These are phyloP conservation scores for Ophiothrix spiculata DNA, from an alignment of 35 echinoderm and acorn worm genomes.

Conservation along the genomic window DNA sequence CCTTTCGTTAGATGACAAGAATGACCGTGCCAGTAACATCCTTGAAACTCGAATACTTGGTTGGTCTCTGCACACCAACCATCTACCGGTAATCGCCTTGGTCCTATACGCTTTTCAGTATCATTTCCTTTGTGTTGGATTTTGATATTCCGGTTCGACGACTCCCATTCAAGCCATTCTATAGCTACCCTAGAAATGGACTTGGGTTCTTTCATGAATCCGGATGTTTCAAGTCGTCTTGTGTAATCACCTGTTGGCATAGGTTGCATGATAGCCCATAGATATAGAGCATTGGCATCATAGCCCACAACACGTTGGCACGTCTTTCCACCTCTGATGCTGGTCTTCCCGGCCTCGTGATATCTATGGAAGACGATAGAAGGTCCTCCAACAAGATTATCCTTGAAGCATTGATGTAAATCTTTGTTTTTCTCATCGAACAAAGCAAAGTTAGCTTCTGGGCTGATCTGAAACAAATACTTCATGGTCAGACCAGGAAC, in stretches of 20 bases:
- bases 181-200: background rate
- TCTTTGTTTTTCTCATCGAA: too few relatives aligned
- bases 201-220: slow-evolving; percentile 19
- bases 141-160: background rate
- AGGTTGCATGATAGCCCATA: slow-evolving; percentile 39
- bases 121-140: slow-evolving; percentile 35
- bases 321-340: slow-evolving; percentile 16
- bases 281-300: slow-evolving; percentile 66
- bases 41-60: slow-evolving; percentile 48
- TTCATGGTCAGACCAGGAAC: too few relatives aligned
- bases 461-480: too few relatives aligned
- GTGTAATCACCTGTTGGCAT: slow-evolving; percentile 51
- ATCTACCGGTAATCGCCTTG: slow-evolving; percentile 33
- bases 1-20: too few relatives aligned
- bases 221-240: slow-evolving; percentile 14
- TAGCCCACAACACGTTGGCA: too few relatives aligned
- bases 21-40: slow-evolving; percentile 68
- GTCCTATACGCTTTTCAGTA: slow-evolving; percentile 33
- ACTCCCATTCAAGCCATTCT: slow-evolving; percentile 45
- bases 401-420: too few relatives aligned
- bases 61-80: slow-evolving; percentile 34
- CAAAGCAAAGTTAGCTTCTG: slow-evolving; percentile 24
- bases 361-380: too few relatives aligned
- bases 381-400: too few relatives aligned
- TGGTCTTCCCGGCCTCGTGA: background rate